A percentile compares a stretch with the other conserved stretches of the same genome.
Evolutionary conservation across 2,888 invertebrate species (phyloP).

Genomic region (Callyntrura guangdongensis): DNA sequence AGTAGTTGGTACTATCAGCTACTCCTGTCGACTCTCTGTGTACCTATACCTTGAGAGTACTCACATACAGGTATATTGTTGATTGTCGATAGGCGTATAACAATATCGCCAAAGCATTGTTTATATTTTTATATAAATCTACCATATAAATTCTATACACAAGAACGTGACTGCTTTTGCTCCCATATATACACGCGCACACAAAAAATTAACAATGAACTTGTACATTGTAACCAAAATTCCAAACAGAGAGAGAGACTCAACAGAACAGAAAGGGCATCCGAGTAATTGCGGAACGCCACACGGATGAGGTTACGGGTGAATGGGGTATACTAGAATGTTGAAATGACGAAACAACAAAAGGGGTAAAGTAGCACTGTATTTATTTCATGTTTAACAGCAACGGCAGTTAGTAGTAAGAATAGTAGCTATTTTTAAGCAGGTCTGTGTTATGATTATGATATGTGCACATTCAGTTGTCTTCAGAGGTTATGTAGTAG

Average conservation of each 20-base stretch:
- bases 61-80: too few species aligned
- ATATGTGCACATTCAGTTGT: too few species aligned
- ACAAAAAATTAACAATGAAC: slow-evolving; percentile 37
- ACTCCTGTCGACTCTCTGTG: too few species aligned
- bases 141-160: too few species aligned
- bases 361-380: not conserved
- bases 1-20: too few species aligned
- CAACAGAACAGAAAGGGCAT: not conserved
- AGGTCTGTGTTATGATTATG: not conserved
- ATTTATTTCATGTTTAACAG: not conserved
- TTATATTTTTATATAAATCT: too few species aligned
- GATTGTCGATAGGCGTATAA: slow-evolving; percentile 27
- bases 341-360: not conserved
- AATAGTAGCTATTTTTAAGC: slow-evolving; percentile 18
- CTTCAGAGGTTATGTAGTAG: too few species aligned
- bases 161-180: not conserved
- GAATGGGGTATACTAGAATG: not conserved
- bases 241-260: too few species aligned
- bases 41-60: too few species aligned
- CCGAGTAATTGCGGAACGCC: too few species aligned
- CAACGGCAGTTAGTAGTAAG: not conserved
- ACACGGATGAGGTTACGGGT: not conserved
- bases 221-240: slow-evolving; percentile 2
- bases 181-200: not conserved
- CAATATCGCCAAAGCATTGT: too few species aligned